A percentile compares a stretch with the other conserved stretches of the same genome.
Conservation (phyloP, 2,888 invertebrate species). For the Trypoxylon attenuatum region DNA sequence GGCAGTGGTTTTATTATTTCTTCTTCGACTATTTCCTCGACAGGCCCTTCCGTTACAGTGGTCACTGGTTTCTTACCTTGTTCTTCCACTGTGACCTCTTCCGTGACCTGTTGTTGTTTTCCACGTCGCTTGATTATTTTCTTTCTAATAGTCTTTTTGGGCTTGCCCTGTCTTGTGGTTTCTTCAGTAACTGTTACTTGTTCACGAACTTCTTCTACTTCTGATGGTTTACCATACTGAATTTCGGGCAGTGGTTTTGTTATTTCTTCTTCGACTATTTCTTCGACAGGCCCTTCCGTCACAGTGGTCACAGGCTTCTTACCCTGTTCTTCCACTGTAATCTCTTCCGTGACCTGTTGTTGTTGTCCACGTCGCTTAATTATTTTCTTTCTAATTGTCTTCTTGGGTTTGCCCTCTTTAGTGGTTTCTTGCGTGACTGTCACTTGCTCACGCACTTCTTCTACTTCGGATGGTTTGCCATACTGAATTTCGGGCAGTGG, state of each 20-base stretch:
- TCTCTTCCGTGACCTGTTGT: conserved; percentile 58
- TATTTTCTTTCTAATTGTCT: not conserved
- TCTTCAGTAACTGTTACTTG: conserved; percentile 38
- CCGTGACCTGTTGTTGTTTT: conserved; percentile 59
- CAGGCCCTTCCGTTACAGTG: conserved; percentile 54
- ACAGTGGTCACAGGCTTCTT: conserved; percentile 67
- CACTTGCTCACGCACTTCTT: conserved; percentile 40
- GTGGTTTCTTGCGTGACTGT: conserved; percentile 57
- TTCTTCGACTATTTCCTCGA: conserved; percentile 52
- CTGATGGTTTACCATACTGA: conserved; percentile 20
- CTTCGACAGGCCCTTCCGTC: conserved; percentile 56
- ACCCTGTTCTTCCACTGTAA: conserved; percentile 46
- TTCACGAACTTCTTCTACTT: conserved; percentile 11
- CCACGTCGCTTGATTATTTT: conserved; percentile 64
- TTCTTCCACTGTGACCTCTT: conserved; percentile 51
- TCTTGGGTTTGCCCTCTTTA: conserved; percentile 34
- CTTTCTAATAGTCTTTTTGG: conserved; percentile 59
- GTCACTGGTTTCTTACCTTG: conserved; percentile 53
- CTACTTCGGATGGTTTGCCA: conserved; percentile 69
- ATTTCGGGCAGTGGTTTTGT: conserved; percentile 54
- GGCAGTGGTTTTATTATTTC: conserved; percentile 2
- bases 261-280: conserved; percentile 49
- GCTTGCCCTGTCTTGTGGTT: conserved; percentile 59
- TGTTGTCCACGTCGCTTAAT: conserved; percentile 4
- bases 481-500: conserved; percentile 61